These are phyloP conservation scores for Drosophila mercatorum DNA, from an alignment of 2,888 invertebrate genomes.

Conservation along the genomic window DNA sequence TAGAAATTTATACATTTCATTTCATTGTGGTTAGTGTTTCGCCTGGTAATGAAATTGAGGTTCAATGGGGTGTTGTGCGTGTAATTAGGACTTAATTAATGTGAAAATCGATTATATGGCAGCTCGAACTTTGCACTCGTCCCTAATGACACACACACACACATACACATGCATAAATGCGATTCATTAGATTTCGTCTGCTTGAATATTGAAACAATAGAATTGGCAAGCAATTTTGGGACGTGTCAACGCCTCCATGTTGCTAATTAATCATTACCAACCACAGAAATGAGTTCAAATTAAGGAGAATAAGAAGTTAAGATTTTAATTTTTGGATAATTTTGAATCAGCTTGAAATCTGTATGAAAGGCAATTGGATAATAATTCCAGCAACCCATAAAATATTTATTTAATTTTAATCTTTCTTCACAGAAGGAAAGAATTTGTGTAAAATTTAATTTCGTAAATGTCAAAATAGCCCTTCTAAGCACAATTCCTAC, in stretches of 20 bases:
- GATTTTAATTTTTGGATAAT: not conserved
- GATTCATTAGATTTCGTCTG: conserved; percentile 22
- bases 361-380: too few relatives aligned
- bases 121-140: conserved; percentile 51
- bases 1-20: conserved; percentile 46
- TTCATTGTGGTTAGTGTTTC: conserved; percentile 47
- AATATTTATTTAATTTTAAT: not conserved
- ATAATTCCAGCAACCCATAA: not conserved
- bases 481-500: not conserved
- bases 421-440: too few relatives aligned
- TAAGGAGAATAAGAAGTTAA: not conserved
- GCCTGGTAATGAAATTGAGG: conserved; percentile 23
- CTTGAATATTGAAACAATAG: conserved; percentile 21
- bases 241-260: conserved; percentile 8
- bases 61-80: conserved; percentile 35
- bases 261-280: conserved; percentile 55
- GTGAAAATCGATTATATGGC: conserved; percentile 67
- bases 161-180: conserved; percentile 11
- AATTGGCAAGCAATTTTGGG: conserved; percentile 19
- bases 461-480: too few relatives aligned
- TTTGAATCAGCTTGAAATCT: not conserved
- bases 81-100: conserved; percentile 74
- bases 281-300: conserved; percentile 54
- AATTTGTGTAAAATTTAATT: too few relatives aligned
- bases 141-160: conserved; percentile 19